Evolutionary conservation across 2,888 invertebrate species (phyloP).

Genomic region (Notodonta ziczac): DNA sequence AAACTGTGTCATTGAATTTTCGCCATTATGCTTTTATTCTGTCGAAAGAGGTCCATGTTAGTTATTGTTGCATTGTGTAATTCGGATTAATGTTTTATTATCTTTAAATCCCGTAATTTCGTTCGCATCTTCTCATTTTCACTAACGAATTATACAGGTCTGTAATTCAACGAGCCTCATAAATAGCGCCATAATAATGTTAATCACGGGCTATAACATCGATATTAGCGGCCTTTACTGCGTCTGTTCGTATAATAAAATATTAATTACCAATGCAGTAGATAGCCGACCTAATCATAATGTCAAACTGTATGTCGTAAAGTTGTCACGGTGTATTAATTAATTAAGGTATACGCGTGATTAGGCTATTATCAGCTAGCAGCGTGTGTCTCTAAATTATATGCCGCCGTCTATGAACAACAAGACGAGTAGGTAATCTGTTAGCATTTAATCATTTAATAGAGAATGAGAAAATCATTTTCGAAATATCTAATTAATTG

Average conservation of each 20-base stretch:
- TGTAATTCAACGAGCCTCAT: slow-evolving; percentile 20
- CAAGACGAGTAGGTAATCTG: too few relatives aligned
- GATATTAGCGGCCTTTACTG: slow-evolving; percentile 17
- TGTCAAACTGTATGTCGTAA: background rate
- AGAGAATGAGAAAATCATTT: too few relatives aligned
- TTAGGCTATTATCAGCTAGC: too few relatives aligned
- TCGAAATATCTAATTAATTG: too few relatives aligned
- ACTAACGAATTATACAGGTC: background rate
- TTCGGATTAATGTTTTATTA: too few relatives aligned
- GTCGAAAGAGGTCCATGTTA: too few relatives aligned
- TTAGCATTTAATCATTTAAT: too few relatives aligned
- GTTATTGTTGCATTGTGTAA: too few relatives aligned
- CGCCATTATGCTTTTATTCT: too few relatives aligned
- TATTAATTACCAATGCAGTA: slow-evolving; percentile 27
- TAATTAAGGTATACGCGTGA: background rate
- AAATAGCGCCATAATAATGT: slow-evolving; percentile 27
- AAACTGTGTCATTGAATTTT: too few relatives aligned
- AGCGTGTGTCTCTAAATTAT: too few relatives aligned
- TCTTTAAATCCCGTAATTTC: background rate
- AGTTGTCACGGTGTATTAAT: background rate
- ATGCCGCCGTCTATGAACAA: too few relatives aligned
- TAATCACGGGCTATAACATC: slow-evolving; percentile 21
- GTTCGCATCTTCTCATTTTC: background rate
- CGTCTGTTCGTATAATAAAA: slow-evolving; percentile 22
- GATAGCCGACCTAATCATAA: slow-evolving; percentile 8